Conservation (phyloP, 2,797 vertebrate genomes). For the Peromyscus aztecus region DNA sequence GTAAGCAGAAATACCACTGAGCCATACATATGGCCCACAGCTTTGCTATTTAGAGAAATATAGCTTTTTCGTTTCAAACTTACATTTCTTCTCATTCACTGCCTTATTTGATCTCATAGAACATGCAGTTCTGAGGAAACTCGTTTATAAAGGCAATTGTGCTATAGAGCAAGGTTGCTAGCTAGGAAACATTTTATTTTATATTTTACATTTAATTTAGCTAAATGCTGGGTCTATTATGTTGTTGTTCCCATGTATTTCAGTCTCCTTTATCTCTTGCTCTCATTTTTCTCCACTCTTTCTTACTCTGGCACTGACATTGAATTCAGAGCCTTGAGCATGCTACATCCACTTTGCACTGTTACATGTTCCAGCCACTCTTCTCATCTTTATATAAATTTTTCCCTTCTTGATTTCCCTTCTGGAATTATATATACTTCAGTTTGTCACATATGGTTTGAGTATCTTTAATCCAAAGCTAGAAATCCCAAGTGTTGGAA, state of each 20-base stretch:
- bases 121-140: background rate
- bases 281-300: background rate
- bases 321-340: background rate
- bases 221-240: background rate
- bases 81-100: background rate
- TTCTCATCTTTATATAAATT: background rate
- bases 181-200: background rate
- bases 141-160: constrained; percentile 5
- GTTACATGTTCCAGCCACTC: background rate
- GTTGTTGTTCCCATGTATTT: background rate
- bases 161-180: constrained; percentile 6
- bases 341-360: background rate
- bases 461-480: background rate
- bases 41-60: background rate
- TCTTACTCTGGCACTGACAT: background rate
- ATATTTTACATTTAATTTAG: constrained; percentile 2
- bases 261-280: background rate
- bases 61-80: background rate
- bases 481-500: background rate
- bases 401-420: background rate
- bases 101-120: background rate
- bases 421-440: background rate
- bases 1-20: background rate
- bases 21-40: background rate
- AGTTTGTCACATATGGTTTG: background rate